Base-by-base conservation (phyloP, 2,797 vertebrate species). In the Rhodeus uyekii region DNA sequence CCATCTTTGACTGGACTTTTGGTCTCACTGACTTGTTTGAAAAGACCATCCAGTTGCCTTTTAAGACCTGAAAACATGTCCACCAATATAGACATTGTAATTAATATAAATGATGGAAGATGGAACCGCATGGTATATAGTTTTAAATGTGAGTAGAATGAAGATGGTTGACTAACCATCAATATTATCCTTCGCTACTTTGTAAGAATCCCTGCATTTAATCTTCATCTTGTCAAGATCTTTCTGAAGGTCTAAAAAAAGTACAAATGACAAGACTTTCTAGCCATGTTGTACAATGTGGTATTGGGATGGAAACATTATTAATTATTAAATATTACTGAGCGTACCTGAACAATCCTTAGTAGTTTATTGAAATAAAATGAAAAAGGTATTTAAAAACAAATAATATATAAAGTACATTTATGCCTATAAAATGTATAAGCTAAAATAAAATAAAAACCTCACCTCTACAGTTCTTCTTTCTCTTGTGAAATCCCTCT, bases 291-390 rank as follows among this genome's bases (percentile, higher is more conserved):
- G 61, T 22, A 22, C 18, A 36, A 36, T 36, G 4, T 64, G 22
- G 36, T 64, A 36, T 8, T 18, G 18, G 7, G 29, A 63, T 19
- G 60, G 8, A 63, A 63, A 32, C n/a, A n/a, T n/a, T n/a, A n/a
- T n/a, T n/a, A n/a, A n/a, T n/a, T n/a, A n/a, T n/a, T n/a, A n/a
- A n/a, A n/a, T n/a, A n/a, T n/a, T n/a, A n/a, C n/a, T n/a, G n/a
- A n/a, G n/a, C n/a, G n/a, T n/a, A 79, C 78, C 78, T 69, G 27
- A 18, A 24, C 50, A 79, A 50, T 60, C 65, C 78, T 79, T 38
- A 34, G 48, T 55, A 39, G 46, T 24, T 64, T 34, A 55, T 34
- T 14, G 24, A 46, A 32, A 34, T 50, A 79, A 44, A n/a, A 79
- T 46, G 8, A 32, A 32, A 58, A 44, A 24, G 7, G 4, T 8